Evolutionary conservation across 1,140 invertebrate species (phyloP).

Genomic region (Pseudomyrmex gracilis): DNA sequence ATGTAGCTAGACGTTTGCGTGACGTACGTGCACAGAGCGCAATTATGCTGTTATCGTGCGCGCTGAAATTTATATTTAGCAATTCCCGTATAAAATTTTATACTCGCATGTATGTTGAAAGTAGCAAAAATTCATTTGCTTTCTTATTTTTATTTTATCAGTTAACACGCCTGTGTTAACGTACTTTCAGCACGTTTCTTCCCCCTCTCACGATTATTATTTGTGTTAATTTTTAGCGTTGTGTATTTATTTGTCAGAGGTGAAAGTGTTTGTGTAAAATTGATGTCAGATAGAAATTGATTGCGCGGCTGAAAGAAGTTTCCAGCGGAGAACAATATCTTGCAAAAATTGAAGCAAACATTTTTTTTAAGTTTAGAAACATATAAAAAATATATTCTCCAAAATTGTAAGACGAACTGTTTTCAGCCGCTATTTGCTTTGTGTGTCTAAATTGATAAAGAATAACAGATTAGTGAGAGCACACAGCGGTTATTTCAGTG

Average conservation of each 20-base stretch:
- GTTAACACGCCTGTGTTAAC: conserved; percentile 22
- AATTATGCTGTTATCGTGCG: conserved; percentile 54
- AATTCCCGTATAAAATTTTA: conserved; percentile 43
- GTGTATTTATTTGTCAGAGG: neutral
- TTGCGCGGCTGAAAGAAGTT: neutral
- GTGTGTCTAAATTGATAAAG: neutral
- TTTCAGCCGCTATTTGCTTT: conserved; percentile 22
- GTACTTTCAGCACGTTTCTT: conserved; percentile 44
- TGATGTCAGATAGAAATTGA: conserved; percentile 11
- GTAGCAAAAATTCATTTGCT: conserved; percentile 34
- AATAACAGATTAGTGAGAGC: neutral
- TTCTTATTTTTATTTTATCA: conserved; percentile 45
- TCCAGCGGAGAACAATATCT: neutral
- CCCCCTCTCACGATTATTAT: conserved; percentile 6
- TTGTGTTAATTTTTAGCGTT: neutral
- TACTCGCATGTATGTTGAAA: conserved; percentile 55
- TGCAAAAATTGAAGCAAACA: neutral
- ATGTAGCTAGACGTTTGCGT: conserved; percentile 29
- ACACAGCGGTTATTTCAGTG: conserved; percentile 15
- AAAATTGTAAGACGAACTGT: neutral
- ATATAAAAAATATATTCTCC: neutral
- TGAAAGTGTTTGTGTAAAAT: neutral
- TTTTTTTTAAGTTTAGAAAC: neutral
- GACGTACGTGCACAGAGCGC: conserved; percentile 26
- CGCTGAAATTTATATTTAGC: conserved; percentile 69